Base-by-base conservation (phyloP, 1,140 invertebrate genomes). In the Conus ventricosus region DNA sequence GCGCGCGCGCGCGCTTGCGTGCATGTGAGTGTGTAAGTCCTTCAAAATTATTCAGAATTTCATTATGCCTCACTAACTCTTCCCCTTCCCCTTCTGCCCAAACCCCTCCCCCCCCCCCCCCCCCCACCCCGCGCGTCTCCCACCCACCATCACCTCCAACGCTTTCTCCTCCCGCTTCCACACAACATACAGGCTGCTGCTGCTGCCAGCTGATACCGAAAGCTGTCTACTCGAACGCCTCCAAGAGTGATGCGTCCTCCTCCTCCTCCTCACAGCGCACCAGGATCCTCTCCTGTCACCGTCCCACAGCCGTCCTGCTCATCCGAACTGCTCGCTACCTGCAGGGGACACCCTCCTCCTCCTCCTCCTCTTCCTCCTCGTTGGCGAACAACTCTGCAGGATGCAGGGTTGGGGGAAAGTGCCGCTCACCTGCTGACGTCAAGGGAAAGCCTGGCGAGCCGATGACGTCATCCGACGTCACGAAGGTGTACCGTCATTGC, bases 401-500 rank as follows among this genome's bases (percentile, higher is more conserved):
- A 39, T 39, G 39, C 39, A 39, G 39, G 39, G 39, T 3, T 39
- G 39, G 39, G 3, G 39, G 39, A 39, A 39, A 39, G 39, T 39
- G 39, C 39, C 39, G 39, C 39, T 3, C 39, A 39, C 39, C 39
- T 39, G 39, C 39, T 39, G 39, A 39, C 39, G 39, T 39, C 39
- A 39, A 39, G 3, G 39, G 39, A 39, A 60, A 8, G 8, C 57
- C 57, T 15, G 15, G 8, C n/a, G 6, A 84, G 20, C 8, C 5
- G 27, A 67, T 85, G 60, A 54, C 84, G 39, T 67, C 63, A 25
- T 3, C 4, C 3, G 84, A 85, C 71, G 27, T 85, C 7, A 23
- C 53, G 27, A 71, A 53, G 60, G 25, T 85, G 1, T 71, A 85
- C 39, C n/a, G 84, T 67, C 63, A 85, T 53, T 85, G 84, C 39